These are phyloP conservation scores for Mixornis gularis DNA, from an alignment of 2,113 vertebrate genomes.

Conservation along the genomic window DNA sequence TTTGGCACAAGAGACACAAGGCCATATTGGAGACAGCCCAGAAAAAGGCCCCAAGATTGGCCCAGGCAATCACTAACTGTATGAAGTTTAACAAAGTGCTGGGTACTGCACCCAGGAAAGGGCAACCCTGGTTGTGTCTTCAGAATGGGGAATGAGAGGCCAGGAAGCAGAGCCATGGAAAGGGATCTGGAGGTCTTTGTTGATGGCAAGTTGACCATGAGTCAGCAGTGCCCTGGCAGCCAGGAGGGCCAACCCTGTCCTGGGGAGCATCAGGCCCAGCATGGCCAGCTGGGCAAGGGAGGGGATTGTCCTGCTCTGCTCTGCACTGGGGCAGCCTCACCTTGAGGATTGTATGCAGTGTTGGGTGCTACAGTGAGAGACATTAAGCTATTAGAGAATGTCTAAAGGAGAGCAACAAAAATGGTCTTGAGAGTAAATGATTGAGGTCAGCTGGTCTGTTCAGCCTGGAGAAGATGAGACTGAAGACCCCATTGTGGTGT, in stretches of 20 bases:
- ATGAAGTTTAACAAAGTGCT: neutral
- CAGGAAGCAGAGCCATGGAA: rapidly evolving
- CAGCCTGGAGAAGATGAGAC: neutral
- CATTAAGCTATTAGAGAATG: neutral
- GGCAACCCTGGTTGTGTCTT: too few relatives aligned
- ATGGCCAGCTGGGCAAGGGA: rapidly evolving
- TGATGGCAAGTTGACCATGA: rapidly evolving
- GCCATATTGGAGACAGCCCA: neutral
- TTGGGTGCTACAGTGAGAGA: neutral
- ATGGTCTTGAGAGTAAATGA: neutral
- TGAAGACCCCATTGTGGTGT: neutral
- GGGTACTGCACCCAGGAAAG: neutral
- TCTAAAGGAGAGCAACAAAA: neutral
- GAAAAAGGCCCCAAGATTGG: neutral
- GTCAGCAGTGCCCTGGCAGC: neutral
- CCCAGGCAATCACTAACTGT: neutral
- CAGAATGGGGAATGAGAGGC: neutral
- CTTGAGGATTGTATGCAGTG: too few relatives aligned
- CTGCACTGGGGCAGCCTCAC: rapidly evolving
- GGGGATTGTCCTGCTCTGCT: neutral
- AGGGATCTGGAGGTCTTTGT: neutral
- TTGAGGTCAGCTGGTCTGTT: neutral
- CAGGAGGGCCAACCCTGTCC: rapidly evolving
- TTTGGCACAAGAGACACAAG: neutral
- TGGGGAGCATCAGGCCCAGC: neutral